Evolutionary conservation across 1,140 invertebrate genomes (phyloP).

Genomic region (Phthorimaea operculella): DNA sequence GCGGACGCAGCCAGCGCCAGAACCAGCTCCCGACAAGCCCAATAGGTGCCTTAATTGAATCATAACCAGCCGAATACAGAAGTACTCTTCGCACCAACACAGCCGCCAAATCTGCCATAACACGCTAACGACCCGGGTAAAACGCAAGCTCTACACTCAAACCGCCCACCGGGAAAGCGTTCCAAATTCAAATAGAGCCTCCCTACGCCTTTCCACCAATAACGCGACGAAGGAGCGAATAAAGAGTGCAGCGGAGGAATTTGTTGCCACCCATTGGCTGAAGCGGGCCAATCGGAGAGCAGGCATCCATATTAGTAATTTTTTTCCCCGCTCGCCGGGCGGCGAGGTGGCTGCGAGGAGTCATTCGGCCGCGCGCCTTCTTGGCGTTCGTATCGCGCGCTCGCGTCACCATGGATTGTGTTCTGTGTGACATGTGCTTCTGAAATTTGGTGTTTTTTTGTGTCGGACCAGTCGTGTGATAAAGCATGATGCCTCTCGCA

Average conservation of each 20-base stretch:
- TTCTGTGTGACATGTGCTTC: conserved; percentile 54
- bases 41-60: conserved; percentile 57
- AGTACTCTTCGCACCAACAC: conserved; percentile 22
- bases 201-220: conserved; percentile 35
- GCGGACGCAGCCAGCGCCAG: conserved; percentile 1
- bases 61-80: conserved; percentile 44
- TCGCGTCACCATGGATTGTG: conserved; percentile 62
- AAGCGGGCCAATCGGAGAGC: conserved; percentile 33
- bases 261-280: conserved; percentile 31
- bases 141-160: conserved; percentile 36
- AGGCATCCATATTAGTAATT: conserved; percentile 44
- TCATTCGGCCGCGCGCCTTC: conserved; percentile 63
- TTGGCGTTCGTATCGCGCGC: conserved; percentile 55
- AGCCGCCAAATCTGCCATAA: conserved; percentile 24
- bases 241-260: conserved; percentile 28
- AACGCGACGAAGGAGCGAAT: conserved; percentile 20
- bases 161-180: conserved; percentile 53
- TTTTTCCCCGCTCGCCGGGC: conserved; percentile 35
- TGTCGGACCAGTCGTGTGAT: conserved; percentile 45
- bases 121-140: conserved; percentile 45
- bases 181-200: conserved; percentile 55
- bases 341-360: conserved; percentile 18
- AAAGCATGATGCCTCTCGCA: conserved; percentile 87
- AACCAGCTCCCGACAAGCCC: conserved; percentile 29
- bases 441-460: conserved; percentile 51